Conservation (phyloP, 2,888 invertebrate genomes). For the Stenoptilia bipunctidactyla region DNA sequence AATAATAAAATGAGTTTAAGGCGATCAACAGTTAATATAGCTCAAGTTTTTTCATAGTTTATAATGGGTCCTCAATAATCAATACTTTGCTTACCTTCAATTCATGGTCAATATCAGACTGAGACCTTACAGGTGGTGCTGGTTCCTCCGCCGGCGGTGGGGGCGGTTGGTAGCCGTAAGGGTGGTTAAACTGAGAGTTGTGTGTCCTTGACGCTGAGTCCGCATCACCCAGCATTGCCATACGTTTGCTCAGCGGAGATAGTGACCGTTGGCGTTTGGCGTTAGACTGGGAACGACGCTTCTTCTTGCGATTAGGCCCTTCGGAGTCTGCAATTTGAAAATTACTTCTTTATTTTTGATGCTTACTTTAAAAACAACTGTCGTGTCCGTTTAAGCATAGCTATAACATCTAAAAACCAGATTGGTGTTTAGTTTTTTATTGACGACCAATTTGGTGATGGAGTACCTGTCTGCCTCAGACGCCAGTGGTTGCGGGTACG, state of each 20-base stretch:
- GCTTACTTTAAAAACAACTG: no score
- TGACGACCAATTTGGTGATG: no score
- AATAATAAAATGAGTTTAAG: no score
- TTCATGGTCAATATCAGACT: conserved; percentile 75
- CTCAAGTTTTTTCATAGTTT: no score
- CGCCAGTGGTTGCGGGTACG: no score
- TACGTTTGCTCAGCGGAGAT: conserved; percentile 86
- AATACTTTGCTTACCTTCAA: conserved; percentile 55
- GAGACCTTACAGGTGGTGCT: conserved; percentile 39
- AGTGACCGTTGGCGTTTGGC: conserved; percentile 78
- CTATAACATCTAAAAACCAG: no score
- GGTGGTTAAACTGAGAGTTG: conserved; percentile 80
- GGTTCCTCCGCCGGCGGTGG: conserved; percentile 58
- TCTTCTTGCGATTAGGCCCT: conserved; percentile 69
- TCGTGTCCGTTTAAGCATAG: no score
- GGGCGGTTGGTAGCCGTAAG: conserved; percentile 72
- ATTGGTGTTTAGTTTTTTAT: no score
- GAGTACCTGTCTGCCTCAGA: no score
- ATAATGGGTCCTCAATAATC: no score
- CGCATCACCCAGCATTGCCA: conserved; percentile 78
- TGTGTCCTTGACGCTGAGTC: conserved; percentile 54
- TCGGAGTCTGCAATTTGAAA: conserved; percentile 44
- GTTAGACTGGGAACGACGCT: conserved; percentile 67
- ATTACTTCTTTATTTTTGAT: no score
- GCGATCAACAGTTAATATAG: no score